Percentiles rank a stretch among this genome's conserved stretches.
Evolutionary conservation across 1,140 invertebrate species (phyloP).

Genomic region (Euglossa dilemma): DNA sequence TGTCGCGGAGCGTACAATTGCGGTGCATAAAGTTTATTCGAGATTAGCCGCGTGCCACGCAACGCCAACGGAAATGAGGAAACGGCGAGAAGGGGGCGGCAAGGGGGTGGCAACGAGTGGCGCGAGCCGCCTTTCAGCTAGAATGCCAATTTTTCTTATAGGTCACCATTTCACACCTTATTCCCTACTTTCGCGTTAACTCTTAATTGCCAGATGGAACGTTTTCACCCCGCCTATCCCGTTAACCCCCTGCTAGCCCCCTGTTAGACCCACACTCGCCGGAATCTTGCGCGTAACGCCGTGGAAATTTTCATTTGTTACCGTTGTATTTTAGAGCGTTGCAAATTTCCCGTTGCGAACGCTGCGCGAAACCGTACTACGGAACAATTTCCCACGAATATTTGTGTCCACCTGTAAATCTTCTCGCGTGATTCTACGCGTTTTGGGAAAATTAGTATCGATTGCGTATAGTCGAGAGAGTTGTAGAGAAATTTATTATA

Average conservation of each 20-base stretch:
- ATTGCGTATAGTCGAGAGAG: not conserved
- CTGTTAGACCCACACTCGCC: not conserved
- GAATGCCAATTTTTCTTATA: constrained; percentile 81
- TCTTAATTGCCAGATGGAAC: constrained; percentile 77
- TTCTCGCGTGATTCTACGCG: no score
- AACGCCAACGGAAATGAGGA: constrained; percentile 49
- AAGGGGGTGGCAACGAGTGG: not conserved
- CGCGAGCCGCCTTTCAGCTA: constrained; percentile 45
- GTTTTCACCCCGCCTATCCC: constrained; percentile 52
- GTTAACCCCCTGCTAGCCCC: no score
- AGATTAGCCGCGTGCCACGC: constrained; percentile 73
- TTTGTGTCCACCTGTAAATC: not conserved
- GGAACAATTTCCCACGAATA: not conserved
- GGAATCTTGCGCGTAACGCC: not conserved
- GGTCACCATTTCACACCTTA: constrained; percentile 62
- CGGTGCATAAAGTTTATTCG: constrained; percentile 74
- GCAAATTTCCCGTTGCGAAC: not conserved
- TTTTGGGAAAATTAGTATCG: not conserved
- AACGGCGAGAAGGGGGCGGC: not conserved
- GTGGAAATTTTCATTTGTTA: not conserved
- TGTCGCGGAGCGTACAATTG: constrained; percentile 69
- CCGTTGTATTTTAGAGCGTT: constrained; percentile 1
- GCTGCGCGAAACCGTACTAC: not conserved
- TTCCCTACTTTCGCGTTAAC: constrained; percentile 74
- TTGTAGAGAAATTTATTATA: not conserved